Conservation (phyloP, 2,888 invertebrate genomes). For the Ceriagrion tenellum region DNA sequence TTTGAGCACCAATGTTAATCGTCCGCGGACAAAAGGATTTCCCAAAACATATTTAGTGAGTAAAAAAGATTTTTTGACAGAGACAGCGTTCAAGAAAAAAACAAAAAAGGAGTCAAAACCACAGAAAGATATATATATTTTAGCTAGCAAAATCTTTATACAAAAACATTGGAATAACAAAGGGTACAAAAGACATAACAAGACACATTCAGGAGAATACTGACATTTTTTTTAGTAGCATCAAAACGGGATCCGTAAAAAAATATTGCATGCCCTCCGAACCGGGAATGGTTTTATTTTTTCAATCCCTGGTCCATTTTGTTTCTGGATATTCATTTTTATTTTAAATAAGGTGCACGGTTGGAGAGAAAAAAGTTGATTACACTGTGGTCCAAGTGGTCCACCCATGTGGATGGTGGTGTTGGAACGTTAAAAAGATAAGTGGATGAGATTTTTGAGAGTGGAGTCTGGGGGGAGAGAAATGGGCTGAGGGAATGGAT, state of each 20-base stretch:
- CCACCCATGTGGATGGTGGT: background rate
- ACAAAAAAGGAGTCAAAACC: slow-evolving; percentile 57
- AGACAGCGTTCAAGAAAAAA: slow-evolving; percentile 63
- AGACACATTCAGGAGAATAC: slow-evolving; percentile 65
- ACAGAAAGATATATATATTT: slow-evolving; percentile 66
- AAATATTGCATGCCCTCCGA: slow-evolving; percentile 42
- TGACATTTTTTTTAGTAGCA: slow-evolving; percentile 64
- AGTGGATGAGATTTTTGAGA: slow-evolving; percentile 25
- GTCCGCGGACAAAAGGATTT: slow-evolving; percentile 58
- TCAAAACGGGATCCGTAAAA: slow-evolving; percentile 38
- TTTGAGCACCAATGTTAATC: slow-evolving; percentile 64
- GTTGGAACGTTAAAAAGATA: background rate
- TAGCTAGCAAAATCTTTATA: slow-evolving; percentile 68
- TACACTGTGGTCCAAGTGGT: slow-evolving; percentile 17
- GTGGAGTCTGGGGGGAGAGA: background rate
- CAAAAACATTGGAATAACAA: slow-evolving; percentile 64
- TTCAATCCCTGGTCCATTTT: background rate
- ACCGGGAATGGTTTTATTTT: background rate
- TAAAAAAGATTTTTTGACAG: slow-evolving; percentile 41
- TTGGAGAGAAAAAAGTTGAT: background rate
- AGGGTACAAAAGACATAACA: slow-evolving; percentile 63
- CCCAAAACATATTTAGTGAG: slow-evolving; percentile 35
- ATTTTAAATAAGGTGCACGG: background rate
- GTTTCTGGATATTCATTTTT: background rate
- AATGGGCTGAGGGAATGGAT: background rate